These are phyloP conservation scores for Rhabdomys dilectus DNA, from an alignment of 2,113 vertebrate genomes.

Conservation along the genomic window DNA sequence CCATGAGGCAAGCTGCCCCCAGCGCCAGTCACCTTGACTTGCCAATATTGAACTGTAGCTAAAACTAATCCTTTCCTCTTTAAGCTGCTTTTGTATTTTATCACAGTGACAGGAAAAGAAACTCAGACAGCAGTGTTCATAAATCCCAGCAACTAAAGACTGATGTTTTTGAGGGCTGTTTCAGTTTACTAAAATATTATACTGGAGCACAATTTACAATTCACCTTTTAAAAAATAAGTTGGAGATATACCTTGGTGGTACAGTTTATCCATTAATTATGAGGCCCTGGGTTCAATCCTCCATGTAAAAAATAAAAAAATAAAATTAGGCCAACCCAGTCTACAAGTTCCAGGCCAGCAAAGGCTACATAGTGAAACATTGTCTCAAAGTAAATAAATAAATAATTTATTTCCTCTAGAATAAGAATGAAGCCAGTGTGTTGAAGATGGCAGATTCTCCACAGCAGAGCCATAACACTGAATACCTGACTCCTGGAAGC, in stretches of 20 bases:
- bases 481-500: not conserved
- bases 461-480: not conserved
- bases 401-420: not conserved
- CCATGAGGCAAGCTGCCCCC: not conserved
- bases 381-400: not conserved
- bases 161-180: not conserved
- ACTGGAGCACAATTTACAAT: not conserved
- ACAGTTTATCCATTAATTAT: not conserved
- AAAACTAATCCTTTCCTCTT: not conserved
- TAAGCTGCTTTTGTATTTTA: not conserved
- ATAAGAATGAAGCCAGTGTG: not conserved
- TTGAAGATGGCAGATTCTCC: not conserved
- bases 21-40: not conserved
- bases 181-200: not conserved
- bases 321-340: not conserved
- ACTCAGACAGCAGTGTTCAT: not conserved
- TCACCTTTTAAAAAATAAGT: not conserved
- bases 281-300: not conserved
- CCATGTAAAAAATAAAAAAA: not conserved
- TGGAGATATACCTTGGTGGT: not conserved
- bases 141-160: not conserved
- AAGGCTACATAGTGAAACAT: not conserved
- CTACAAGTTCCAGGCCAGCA: not conserved
- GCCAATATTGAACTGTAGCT: not conserved
- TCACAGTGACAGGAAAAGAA: too few relatives aligned